These are phyloP conservation scores for Ammodramus savannarum DNA, from an alignment of 2,113 vertebrate species.

Conservation along the genomic window DNA sequence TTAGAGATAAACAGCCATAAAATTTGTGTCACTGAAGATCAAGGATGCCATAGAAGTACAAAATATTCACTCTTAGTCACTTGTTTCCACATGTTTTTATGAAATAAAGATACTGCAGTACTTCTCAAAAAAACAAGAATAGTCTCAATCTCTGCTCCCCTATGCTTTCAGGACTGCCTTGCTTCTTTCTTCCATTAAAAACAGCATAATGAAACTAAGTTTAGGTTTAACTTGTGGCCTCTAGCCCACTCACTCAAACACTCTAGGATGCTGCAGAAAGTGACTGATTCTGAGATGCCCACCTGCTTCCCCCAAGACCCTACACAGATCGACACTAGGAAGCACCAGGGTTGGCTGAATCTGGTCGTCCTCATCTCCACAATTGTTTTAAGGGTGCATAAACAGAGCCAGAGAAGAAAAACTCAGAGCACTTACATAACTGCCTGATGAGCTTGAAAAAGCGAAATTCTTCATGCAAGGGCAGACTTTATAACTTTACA, in stretches of 20 bases:
- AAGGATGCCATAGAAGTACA: neutral
- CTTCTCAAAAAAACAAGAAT: neutral
- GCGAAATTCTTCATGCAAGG: neutral
- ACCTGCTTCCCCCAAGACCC: neutral
- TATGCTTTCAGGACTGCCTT: neutral
- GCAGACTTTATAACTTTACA: neutral
- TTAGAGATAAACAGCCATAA: neutral
- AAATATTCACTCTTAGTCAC: neutral
- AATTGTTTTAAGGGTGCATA: neutral
- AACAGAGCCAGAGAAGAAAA: neutral
- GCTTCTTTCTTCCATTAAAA: neutral
- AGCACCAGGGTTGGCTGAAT: neutral
- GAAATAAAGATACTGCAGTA: neutral
- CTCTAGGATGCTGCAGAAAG: neutral
- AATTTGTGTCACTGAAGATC: neutral
- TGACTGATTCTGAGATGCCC: neutral
- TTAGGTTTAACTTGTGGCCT: neutral
- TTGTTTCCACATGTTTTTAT: neutral
- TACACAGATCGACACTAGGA: neutral
- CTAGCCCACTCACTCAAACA: neutral
- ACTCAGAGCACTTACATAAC: neutral
- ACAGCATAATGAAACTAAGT: neutral
- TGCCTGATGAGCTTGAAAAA: neutral
- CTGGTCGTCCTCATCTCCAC: neutral
- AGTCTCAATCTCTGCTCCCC: neutral